Percentiles rank a stretch among this genome's conserved stretches.
phyloP scores from a whole-genome alignment of 2,113 vertebrate genomes.

The Leptobrachium ailaonicum region DNA sequence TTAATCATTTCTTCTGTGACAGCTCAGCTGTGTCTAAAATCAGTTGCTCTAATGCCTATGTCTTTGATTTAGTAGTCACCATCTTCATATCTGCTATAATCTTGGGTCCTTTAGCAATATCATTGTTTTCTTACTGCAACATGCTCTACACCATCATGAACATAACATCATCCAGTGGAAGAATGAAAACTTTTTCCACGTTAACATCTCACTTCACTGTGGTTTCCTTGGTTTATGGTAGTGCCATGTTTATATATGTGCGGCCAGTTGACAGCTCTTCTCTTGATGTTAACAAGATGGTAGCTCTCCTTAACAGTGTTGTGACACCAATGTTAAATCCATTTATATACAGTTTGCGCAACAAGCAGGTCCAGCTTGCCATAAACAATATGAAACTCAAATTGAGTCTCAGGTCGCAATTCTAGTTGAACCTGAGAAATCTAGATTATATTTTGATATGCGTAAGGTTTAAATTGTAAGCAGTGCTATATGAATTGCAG shows the following conservation, averaged over 20 bases:
- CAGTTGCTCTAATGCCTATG: conserved; percentile 53
- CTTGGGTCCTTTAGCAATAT: conserved; percentile 55
- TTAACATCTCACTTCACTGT: no score
- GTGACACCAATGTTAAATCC: no score
- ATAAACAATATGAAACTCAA: not conserved
- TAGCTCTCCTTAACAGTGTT: not conserved
- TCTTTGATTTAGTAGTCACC: conserved; percentile 51
- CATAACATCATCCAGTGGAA: conserved; percentile 1
- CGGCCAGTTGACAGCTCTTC: not conserved
- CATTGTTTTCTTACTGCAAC: conserved; percentile 48
- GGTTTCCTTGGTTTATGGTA: no score
- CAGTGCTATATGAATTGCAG: no score
- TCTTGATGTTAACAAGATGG: conserved; percentile 26
- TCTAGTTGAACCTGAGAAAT: not conserved
- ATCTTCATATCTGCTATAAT: conserved; percentile 58
- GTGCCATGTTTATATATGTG: no score
- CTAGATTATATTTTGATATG: no score
- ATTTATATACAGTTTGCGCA: no score
- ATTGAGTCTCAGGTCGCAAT: no score
- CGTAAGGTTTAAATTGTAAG: no score
- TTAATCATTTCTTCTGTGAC: no score
- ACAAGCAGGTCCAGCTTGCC: not conserved
- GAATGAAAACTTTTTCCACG: no score
- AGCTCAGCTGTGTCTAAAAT: conserved; percentile 55
- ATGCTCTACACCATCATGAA: not conserved